A percentile compares a stretch with the other conserved stretches of the same genome.
Conservation (phyloP, 92 coral and sea anemone species). For the Porites lobata region DNA sequence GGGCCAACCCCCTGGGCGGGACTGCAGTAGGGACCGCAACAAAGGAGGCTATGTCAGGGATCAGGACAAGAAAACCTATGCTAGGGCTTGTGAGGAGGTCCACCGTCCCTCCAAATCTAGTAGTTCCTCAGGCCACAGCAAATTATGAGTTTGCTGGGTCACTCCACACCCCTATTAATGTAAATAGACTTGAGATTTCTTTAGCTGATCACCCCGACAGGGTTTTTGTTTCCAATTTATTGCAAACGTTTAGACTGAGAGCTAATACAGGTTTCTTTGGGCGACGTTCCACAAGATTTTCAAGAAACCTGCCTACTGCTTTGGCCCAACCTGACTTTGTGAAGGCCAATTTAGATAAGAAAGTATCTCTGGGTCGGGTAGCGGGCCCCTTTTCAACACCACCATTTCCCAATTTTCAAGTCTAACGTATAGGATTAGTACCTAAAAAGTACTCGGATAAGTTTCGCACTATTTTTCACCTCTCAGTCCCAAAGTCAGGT, state of each 20-base stretch:
- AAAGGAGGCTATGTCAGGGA: constrained; percentile 2
- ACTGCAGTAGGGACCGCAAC: constrained; percentile 9
- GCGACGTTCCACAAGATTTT: too few relatives aligned
- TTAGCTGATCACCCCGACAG: constrained; percentile 45
- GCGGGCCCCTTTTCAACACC: constrained; percentile 65
- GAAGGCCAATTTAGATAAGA: constrained; percentile 37
- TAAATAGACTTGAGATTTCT: constrained; percentile 11
- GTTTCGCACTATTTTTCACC: too few relatives aligned
- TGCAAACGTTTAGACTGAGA: constrained; percentile 7
- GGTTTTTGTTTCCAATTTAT: constrained; percentile 7
- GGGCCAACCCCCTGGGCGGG: constrained; percentile 15
- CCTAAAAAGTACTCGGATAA: too few relatives aligned
- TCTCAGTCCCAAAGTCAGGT: too few relatives aligned
- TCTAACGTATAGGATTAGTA: too few relatives aligned
- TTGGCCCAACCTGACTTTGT: constrained; percentile 37
- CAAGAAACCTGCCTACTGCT: constrained; percentile 11
- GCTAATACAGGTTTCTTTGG: neutral
- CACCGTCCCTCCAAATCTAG: neutral
- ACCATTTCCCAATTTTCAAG: constrained; percentile 10
- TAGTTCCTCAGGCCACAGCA: constrained; percentile 2
- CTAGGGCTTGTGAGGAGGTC: constrained; percentile 9
- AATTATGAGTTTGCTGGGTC: constrained; percentile 11
- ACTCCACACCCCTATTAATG: constrained; percentile 58
- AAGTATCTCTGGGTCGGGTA: constrained; percentile 58
- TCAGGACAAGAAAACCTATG: constrained; percentile 1